These are phyloP conservation scores for Boulengeromyrus knoepffleri DNA, from an alignment of 2,113 vertebrate species.

Conservation along the genomic window DNA sequence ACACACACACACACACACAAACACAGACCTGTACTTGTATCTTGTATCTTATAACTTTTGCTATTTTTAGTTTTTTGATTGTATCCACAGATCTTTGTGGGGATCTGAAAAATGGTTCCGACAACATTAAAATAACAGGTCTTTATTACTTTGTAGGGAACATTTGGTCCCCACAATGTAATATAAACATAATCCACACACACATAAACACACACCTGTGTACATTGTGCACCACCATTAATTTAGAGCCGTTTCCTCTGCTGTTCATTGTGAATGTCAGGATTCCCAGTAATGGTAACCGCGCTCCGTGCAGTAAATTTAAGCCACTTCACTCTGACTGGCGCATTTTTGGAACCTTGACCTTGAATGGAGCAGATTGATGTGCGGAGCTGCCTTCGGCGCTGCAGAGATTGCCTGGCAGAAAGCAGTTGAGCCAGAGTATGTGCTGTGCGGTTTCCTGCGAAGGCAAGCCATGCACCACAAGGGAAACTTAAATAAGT, in stretches of 20 bases:
- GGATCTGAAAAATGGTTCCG: neutral
- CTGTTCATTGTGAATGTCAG: neutral
- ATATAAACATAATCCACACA: neutral
- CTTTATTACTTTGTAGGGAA: neutral
- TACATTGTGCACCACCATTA: neutral
- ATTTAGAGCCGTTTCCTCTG: neutral
- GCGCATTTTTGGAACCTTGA: neutral
- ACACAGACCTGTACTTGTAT: neutral
- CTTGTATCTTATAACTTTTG: neutral
- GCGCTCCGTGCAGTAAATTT: neutral
- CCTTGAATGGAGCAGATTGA: neutral
- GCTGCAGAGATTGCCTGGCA: neutral
- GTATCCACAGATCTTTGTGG: neutral
- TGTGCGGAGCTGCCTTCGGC: neutral
- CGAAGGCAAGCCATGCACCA: neutral
- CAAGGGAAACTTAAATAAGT: neutral
- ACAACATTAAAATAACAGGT: neutral
- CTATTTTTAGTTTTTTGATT: neutral
- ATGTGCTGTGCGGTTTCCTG: neutral
- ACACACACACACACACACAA: neutral
- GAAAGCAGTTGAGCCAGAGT: neutral
- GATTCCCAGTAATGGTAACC: neutral
- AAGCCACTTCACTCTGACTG: neutral
- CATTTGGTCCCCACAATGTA: neutral
- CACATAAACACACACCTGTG: neutral